Conservation (phyloP, 2,797 vertebrate species). For the Falco rusticolus region DNA sequence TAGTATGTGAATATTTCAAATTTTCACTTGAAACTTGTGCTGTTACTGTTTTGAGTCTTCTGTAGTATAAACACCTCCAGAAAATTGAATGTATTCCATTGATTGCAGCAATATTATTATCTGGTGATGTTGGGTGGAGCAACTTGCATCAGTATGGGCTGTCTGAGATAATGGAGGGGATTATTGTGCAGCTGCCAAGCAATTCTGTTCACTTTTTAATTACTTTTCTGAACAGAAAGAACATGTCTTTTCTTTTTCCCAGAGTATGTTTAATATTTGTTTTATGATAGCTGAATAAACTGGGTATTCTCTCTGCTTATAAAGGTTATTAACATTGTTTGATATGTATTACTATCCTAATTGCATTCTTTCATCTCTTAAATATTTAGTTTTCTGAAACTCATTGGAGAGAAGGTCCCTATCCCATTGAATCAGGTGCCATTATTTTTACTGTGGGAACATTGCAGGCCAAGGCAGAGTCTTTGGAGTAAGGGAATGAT, state of each 20-base stretch:
- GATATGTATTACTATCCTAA: conserved; percentile 59
- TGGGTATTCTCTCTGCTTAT: conserved; percentile 49
- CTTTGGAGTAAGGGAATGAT: background rate
- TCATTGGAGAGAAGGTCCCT: background rate
- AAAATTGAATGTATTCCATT: background rate
- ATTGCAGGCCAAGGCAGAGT: background rate
- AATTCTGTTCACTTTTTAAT: conserved; percentile 49
- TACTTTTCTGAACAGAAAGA: conserved; percentile 49
- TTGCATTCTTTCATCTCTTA: conserved; percentile 48
- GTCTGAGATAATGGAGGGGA: background rate
- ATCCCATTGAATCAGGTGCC: background rate
- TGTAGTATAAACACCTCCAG: background rate
- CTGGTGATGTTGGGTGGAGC: background rate
- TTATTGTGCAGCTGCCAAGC: conserved; percentile 45
- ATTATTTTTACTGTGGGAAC: background rate
- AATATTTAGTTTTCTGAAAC: conserved; percentile 54
- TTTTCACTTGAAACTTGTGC: background rate
- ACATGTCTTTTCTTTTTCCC: conserved; percentile 38
- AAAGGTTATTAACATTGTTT: conserved; percentile 61
- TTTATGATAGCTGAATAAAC: conserved; percentile 58
- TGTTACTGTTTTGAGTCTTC: background rate
- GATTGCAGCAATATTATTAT: background rate
- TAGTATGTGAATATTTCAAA: background rate
- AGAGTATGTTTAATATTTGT: conserved; percentile 60
- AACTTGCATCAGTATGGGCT: background rate